Percentiles rank a stretch among this genome's conserved stretches.
These are phyloP conservation scores for Aphelinus atriplicis DNA, from an alignment of 1,140 invertebrate genomes.

Conservation along the genomic window DNA sequence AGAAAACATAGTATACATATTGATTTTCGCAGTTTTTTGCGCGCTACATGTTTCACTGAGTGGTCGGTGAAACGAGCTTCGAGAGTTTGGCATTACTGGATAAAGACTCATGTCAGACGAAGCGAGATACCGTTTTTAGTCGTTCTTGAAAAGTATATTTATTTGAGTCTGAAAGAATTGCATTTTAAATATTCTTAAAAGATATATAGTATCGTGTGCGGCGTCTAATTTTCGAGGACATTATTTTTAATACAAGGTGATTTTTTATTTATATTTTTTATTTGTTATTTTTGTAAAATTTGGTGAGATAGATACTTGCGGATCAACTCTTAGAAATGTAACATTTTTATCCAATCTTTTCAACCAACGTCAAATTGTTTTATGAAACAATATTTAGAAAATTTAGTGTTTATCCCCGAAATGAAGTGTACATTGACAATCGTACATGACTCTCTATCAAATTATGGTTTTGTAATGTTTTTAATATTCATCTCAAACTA, in stretches of 20 bases:
- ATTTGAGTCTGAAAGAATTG: too few relatives aligned
- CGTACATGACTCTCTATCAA: background rate
- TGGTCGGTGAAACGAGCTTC: too few relatives aligned
- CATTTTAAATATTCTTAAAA: too few relatives aligned
- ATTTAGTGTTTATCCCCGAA: too few relatives aligned
- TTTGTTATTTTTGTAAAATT: constrained; percentile 14
- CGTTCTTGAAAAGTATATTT: too few relatives aligned
- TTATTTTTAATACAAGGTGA: constrained; percentile 2
- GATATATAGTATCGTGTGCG: background rate
- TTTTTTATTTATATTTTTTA: constrained; percentile 1
- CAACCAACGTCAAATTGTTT: constrained; percentile 9
- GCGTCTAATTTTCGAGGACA: constrained; percentile 10
- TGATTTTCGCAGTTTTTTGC: too few relatives aligned
- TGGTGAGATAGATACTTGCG: background rate
- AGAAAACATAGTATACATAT: too few relatives aligned
- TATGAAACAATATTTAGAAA: background rate
- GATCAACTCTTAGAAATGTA: background rate
- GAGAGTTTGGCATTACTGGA: too few relatives aligned
- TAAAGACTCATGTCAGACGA: too few relatives aligned
- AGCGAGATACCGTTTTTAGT: too few relatives aligned
- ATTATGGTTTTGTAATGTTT: constrained; percentile 12
- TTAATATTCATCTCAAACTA: constrained; percentile 10
- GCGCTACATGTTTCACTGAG: too few relatives aligned
- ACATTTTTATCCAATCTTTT: background rate
- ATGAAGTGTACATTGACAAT: too few relatives aligned